Conservation (phyloP, 2,113 vertebrate genomes). For the Chaetorhynchus papuensis region DNA sequence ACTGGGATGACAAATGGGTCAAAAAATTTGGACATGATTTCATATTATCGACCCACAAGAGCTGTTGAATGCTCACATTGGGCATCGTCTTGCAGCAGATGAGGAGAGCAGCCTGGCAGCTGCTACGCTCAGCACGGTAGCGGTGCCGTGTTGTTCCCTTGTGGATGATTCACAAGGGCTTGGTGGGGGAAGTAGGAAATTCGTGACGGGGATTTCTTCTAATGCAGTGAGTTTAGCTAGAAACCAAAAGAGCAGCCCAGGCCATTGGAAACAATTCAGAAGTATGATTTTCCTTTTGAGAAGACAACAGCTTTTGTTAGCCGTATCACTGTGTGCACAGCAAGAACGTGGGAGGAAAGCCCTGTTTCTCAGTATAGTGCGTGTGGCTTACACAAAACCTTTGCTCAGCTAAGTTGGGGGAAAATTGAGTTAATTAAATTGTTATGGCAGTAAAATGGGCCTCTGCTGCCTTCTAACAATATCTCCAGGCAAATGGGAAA, state of each 20-base stretch:
- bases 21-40: background rate
- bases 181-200: background rate
- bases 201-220: background rate
- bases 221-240: background rate
- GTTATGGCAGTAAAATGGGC: background rate
- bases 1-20: background rate
- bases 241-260: constrained; percentile 38
- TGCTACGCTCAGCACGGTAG: constrained; percentile 8
- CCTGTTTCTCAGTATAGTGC: background rate
- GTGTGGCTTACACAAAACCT: background rate
- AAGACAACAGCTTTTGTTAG: constrained; percentile 4
- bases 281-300: background rate
- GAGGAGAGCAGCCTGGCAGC: constrained; percentile 5
- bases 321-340: background rate
- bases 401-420: background rate
- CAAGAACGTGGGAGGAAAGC: background rate
- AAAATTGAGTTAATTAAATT: constrained; percentile 11
- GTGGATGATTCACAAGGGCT: constrained; percentile 23
- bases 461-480: constrained; percentile 24
- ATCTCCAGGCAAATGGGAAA: constrained; percentile 42
- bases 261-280: constrained; percentile 32
- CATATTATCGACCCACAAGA: fast-evolving
- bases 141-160: background rate
- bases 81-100: background rate
- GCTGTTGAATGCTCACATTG: background rate